Evolutionary conservation across 2,113 vertebrate species (phyloP).

Genomic region (Xenotilapia longispinis): DNA sequence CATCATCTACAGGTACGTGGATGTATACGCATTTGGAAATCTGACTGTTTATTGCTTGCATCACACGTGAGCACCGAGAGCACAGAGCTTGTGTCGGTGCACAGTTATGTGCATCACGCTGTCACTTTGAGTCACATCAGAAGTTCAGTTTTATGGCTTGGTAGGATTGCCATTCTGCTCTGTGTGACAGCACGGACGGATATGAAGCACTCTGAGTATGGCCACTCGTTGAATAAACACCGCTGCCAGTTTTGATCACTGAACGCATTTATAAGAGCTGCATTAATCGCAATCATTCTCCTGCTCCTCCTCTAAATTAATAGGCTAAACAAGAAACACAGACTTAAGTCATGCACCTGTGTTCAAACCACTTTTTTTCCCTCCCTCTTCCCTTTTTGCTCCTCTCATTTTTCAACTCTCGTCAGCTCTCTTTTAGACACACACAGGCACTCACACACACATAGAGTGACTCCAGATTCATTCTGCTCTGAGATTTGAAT

Average conservation of each 20-base stretch:
- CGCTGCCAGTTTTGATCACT: conserved; percentile 29
- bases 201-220: conserved; percentile 8
- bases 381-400: background rate
- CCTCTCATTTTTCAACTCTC: background rate
- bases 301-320: conserved; percentile 4
- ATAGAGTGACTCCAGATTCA: conserved; percentile 2
- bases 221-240: background rate
- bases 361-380: background rate
- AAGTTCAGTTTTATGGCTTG: conserved; percentile 36
- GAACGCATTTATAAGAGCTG: background rate
- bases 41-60: background rate
- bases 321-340: conserved; percentile 13
- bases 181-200: conserved; percentile 9
- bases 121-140: conserved; percentile 50
- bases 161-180: conserved; percentile 22
- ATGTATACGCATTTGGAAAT: background rate
- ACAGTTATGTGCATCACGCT: conserved; percentile 31
- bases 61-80: background rate
- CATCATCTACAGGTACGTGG: conserved; percentile 83
- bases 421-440: background rate
- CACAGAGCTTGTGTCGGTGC: conserved; percentile 19
- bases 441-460: background rate
- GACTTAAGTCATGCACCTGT: background rate
- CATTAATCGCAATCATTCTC: background rate
- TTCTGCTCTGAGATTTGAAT: conserved; percentile 27